Conservation (phyloP, 2,888 invertebrate species). For the Abscondita cerata region DNA sequence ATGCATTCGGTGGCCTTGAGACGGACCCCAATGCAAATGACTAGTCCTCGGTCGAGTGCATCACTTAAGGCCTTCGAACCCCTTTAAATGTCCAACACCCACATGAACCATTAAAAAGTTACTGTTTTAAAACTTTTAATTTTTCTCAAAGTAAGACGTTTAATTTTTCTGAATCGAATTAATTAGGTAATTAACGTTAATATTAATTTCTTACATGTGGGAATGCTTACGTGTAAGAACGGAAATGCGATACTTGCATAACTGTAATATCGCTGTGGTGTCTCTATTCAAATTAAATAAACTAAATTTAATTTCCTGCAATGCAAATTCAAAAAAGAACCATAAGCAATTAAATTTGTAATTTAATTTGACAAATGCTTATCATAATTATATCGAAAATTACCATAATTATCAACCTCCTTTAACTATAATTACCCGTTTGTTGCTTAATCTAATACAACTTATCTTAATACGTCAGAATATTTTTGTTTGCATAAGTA, state of each 20-base stretch:
- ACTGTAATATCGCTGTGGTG: slow-evolving; percentile 1
- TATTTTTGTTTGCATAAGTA: too few relatives aligned
- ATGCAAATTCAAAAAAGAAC: background rate
- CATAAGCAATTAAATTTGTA: background rate
- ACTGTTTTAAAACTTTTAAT: background rate
- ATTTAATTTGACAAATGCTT: slow-evolving; percentile 20
- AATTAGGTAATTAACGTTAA: too few relatives aligned
- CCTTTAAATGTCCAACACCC: slow-evolving; percentile 6
- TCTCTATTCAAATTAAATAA: slow-evolving; percentile 6
- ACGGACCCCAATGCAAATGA: slow-evolving; percentile 49
- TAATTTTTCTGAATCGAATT: background rate
- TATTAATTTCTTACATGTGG: background rate
- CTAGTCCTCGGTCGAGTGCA: slow-evolving; percentile 46
- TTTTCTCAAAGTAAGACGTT: background rate
- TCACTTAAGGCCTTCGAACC: slow-evolving; percentile 39
- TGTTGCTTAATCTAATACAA: too few relatives aligned
- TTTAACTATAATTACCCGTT: too few relatives aligned
- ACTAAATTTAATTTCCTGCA: slow-evolving; percentile 1
- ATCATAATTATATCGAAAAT: slow-evolving; percentile 11
- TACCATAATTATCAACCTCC: slow-evolving; percentile 2
- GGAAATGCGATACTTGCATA: background rate
- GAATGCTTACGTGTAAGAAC: background rate
- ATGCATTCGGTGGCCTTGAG: slow-evolving; percentile 46
- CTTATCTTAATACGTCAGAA: too few relatives aligned
- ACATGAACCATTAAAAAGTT: background rate